These are phyloP conservation scores for Pollachius pollachius DNA, from an alignment of 2,113 vertebrate genomes.

Conservation along the genomic window DNA sequence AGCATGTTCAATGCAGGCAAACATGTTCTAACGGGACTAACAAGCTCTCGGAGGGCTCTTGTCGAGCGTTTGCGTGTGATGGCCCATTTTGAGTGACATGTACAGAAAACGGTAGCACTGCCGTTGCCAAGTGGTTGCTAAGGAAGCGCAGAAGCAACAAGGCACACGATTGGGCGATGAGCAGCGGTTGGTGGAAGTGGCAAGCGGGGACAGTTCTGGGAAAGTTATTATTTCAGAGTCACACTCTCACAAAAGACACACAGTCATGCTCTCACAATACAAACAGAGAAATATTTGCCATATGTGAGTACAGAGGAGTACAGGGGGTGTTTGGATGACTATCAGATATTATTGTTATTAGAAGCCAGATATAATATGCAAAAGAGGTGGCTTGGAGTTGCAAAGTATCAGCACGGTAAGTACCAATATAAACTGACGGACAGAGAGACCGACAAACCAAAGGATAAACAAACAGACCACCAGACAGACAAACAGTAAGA, in stretches of 20 bases:
- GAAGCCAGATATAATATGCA: too few species aligned
- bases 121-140: conserved; percentile 44
- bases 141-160: conserved; percentile 42
- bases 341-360: too few species aligned
- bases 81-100: too few species aligned
- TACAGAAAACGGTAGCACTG: conserved; percentile 16
- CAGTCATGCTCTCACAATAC: conserved; percentile 46
- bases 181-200: conserved; percentile 45
- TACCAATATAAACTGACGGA: too few species aligned
- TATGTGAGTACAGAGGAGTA: conserved; percentile 29
- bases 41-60: too few species aligned
- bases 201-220: conserved; percentile 20
- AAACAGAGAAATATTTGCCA: conserved; percentile 20
- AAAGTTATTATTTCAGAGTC: conserved; percentile 64
- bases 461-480: too few species aligned
- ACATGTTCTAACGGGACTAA: too few species aligned
- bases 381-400: too few species aligned
- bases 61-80: background rate
- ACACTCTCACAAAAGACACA: conserved; percentile 64
- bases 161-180: conserved; percentile 52
- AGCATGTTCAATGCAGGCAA: too few species aligned
- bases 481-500: too few species aligned
- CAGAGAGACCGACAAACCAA: too few species aligned
- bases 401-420: too few species aligned
- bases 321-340: background rate